These are phyloP conservation scores for Acridotheres tristis DNA, from an alignment of 2,797 vertebrate genomes.

Conservation along the genomic window DNA sequence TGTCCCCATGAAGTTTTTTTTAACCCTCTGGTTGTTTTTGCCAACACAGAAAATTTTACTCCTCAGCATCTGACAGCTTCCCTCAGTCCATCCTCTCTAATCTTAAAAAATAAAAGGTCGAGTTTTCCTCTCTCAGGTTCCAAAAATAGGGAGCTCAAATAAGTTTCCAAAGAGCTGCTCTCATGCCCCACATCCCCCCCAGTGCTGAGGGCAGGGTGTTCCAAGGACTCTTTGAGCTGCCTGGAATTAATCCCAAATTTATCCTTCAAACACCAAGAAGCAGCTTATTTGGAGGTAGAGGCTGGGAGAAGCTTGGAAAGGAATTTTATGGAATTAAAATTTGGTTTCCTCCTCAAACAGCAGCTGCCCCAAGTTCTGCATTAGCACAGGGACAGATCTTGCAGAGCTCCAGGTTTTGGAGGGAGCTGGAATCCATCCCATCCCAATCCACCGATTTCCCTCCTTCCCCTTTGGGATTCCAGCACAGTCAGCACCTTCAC, in stretches of 20 bases:
- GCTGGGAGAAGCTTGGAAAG: neutral
- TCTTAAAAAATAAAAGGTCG: neutral
- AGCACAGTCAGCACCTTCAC: neutral
- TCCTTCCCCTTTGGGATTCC: neutral
- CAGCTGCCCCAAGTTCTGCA: neutral
- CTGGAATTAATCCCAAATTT: neutral
- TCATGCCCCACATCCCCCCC: fast-evolving
- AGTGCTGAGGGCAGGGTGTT: neutral
- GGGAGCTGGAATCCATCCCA: neutral
- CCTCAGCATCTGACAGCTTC: neutral
- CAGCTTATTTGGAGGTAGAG: neutral
- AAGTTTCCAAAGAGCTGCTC: neutral
- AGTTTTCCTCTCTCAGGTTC: neutral
- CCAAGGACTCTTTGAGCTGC: neutral
- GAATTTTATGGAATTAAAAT: neutral
- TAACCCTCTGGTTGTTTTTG: neutral
- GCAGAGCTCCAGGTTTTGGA: neutral
- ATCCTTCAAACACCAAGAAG: neutral
- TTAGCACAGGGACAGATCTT: neutral
- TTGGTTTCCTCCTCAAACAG: neutral
- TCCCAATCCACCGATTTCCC: fast-evolving
- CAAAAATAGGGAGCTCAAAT: neutral
- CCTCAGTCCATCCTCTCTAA: neutral
- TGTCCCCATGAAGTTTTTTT: neutral
- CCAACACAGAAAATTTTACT: neutral